Conservation (phyloP, 2,113 vertebrate genomes). For the Reinhardtius hippoglossoides region DNA sequence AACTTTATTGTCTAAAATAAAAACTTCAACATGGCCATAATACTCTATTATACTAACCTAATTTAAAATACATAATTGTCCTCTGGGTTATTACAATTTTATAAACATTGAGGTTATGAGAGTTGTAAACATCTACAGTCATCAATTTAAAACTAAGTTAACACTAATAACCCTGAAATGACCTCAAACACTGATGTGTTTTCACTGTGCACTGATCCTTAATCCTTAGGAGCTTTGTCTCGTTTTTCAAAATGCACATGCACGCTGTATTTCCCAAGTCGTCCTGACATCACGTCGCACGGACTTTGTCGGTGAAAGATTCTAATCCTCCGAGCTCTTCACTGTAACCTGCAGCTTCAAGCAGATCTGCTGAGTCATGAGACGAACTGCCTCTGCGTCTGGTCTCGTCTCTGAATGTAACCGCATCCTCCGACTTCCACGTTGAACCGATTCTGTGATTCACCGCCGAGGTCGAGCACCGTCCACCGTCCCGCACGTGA, state of each 20-base stretch:
- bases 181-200: no score
- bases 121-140: no score
- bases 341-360: conserved; percentile 6
- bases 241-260: conserved; percentile 4
- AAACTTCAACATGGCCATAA: no score
- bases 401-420: conserved; percentile 31
- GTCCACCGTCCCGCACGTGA: not conserved
- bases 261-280: not conserved
- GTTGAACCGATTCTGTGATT: not conserved
- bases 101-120: no score
- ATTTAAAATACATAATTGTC: no score
- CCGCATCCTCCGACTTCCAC: conserved; percentile 14
- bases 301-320: not conserved
- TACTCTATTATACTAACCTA: no score
- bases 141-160: no score
- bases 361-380: conserved; percentile 32
- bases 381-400: conserved; percentile 25
- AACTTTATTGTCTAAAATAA: no score
- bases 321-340: not conserved
- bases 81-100: no score
- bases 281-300: not conserved
- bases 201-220: no score
- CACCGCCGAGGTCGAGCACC: not conserved
- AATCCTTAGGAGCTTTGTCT: no score
- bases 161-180: no score